A percentile compares a stretch with the other conserved stretches of the same genome.
These are phyloP conservation scores for Yponomeuta malinellus DNA, from an alignment of 2,888 invertebrate genomes.

Conservation along the genomic window DNA sequence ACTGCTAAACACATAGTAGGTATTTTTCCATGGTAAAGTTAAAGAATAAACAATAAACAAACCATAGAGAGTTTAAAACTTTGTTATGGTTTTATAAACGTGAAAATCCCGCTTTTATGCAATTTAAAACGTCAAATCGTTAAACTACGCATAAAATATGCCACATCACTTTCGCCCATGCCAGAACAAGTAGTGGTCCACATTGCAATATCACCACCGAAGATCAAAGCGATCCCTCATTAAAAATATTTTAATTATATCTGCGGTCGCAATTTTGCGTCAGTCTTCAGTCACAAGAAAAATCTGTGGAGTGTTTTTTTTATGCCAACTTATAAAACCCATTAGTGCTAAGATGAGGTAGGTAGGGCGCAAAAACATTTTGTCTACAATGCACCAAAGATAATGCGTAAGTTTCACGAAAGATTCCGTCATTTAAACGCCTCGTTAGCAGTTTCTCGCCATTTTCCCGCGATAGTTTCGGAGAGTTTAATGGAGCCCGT, in stretches of 20 bases:
- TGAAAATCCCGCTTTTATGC: background rate
- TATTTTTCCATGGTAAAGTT: no score
- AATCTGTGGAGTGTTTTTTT: background rate
- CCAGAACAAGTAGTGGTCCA: background rate
- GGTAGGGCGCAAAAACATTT: no score
- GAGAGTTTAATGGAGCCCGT: constrained; percentile 3
- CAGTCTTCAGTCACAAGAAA: background rate
- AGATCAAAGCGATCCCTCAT: constrained; percentile 29
- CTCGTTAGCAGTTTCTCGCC: no score
- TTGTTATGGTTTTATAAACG: background rate
- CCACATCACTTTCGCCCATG: background rate
- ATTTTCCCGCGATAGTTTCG: background rate
- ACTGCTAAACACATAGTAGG: no score
- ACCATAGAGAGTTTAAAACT: no score
- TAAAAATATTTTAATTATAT: constrained; percentile 34
- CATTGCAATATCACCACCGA: background rate
- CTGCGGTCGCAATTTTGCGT: background rate
- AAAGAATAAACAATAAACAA: no score
- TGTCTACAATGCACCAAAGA: no score
- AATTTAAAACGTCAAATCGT: background rate
- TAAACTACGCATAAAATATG: background rate
- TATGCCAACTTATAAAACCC: background rate
- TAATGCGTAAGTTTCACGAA: no score
- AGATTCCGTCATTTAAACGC: no score
- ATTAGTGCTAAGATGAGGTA: no score